phyloP scores from a whole-genome alignment of 2,888 invertebrate genomes.

The Aporophyla nigra region DNA sequence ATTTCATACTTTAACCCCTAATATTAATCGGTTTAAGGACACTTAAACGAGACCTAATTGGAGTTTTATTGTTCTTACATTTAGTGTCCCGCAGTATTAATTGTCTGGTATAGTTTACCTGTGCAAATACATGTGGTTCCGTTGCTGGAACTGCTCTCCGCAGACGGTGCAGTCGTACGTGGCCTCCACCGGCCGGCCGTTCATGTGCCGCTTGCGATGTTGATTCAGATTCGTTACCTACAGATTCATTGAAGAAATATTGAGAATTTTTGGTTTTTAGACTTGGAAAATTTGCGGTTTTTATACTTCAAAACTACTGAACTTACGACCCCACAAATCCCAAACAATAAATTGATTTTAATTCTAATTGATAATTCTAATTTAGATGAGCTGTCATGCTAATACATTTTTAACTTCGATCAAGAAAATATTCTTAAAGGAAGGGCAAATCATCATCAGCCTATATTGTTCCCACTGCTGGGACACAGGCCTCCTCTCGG shows the following conservation, averaged over 20 bases:
- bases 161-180: conserved; percentile 87
- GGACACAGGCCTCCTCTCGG: no score
- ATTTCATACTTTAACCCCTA: no score
- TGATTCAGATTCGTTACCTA: conserved; percentile 90
- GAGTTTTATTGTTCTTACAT: no score
- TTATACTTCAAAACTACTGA: background rate
- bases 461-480: no score
- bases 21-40: no score
- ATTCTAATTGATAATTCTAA: background rate
- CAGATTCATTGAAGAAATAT: background rate
- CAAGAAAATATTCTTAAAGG: background rate
- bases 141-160: conserved; percentile 86
- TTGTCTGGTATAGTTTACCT: conserved; percentile 72
- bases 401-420: background rate
- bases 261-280: background rate
- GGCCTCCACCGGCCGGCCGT: conserved; percentile 82
- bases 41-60: no score
- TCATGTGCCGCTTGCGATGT: conserved; percentile 87
- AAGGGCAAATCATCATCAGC: no score
- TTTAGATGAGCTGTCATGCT: background rate
- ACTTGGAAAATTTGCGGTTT: background rate
- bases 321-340: background rate
- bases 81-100: no score
- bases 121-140: conserved; percentile 87
- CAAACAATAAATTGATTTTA: background rate